phyloP scores from a whole-genome alignment of 2,797 vertebrate genomes.

The Taenioides sp. region DNA sequence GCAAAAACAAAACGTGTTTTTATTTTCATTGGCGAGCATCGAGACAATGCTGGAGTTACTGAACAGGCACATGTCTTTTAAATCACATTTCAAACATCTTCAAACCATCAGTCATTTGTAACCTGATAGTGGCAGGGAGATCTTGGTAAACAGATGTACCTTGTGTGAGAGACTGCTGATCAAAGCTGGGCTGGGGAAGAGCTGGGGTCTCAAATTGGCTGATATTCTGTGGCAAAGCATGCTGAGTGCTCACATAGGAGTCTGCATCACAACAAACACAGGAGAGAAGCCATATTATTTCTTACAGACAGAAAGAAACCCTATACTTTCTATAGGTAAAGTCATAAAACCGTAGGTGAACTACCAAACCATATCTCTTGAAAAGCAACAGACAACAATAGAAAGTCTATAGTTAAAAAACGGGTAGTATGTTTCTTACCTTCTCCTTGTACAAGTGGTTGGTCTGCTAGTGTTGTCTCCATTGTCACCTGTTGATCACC shows the following conservation, averaged over 20 bases:
- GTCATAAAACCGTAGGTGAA: neutral
- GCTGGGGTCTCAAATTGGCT: conserved; percentile 86
- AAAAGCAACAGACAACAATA: no score
- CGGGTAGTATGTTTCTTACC: conserved; percentile 69
- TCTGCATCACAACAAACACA: conserved; percentile 72
- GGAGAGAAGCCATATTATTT: conserved; percentile 10
- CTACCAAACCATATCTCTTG: no score
- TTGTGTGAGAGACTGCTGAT: conserved; percentile 90
- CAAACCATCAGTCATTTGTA: neutral
- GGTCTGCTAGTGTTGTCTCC: conserved; percentile 80
- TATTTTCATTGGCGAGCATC: neutral
- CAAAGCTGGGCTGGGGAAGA: conserved; percentile 86
- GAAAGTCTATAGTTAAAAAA: no score
- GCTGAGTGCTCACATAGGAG: conserved; percentile 87
- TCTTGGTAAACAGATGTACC: conserved; percentile 68
- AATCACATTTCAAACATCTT: neutral
- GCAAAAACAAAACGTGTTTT: neutral
- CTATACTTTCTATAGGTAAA: neutral
- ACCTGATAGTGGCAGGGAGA: conserved; percentile 1
- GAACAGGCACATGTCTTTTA: neutral
- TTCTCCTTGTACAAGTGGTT: conserved; percentile 85
- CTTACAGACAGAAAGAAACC: neutral
- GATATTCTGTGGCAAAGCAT: conserved; percentile 86
- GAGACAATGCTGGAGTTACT: neutral
- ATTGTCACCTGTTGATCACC: conserved; percentile 82